Conservation (phyloP, 64 coral and sea anemone species). For the Hydrozoanthus tunicans region DNA sequence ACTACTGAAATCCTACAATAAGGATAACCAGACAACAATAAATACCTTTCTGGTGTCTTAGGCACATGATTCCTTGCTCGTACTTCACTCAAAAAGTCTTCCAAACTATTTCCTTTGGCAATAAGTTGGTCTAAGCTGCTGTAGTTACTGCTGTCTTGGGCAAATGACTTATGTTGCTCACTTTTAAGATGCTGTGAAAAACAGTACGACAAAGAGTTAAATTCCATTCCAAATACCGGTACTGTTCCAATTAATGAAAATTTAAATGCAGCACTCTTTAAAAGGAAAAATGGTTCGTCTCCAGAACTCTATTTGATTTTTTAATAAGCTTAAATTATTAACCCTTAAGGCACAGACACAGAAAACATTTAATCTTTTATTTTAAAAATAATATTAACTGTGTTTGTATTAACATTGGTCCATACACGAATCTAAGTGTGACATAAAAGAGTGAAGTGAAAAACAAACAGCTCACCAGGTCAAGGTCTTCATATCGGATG, state of each 20-base stretch:
- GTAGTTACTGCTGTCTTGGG: constrained; percentile 70
- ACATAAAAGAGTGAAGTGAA: background rate
- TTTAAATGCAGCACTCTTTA: no score
- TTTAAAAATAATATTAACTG: no score
- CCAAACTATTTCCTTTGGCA: constrained; percentile 67
- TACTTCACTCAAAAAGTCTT: constrained; percentile 74
- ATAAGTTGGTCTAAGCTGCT: constrained; percentile 76
- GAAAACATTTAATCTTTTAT: no score
- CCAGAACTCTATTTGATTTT: no score
- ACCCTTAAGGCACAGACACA: no score
- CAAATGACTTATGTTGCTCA: constrained; percentile 86
- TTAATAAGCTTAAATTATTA: no score
- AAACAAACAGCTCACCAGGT: constrained; percentile 60
- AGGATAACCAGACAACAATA: background rate
- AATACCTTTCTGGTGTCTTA: constrained; percentile 36
- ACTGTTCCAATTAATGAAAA: no score
- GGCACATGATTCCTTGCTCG: constrained; percentile 21
- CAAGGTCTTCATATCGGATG: constrained; percentile 80
- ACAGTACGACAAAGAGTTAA: background rate
- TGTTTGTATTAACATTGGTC: no score
- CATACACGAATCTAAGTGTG: no score
- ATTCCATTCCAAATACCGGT: background rate
- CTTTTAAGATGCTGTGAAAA: constrained; percentile 75
- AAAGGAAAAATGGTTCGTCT: no score
- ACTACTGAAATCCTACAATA: background rate